Evolutionary conservation across 2,113 vertebrate species (phyloP).

Genomic region (Pholis gunnellus): DNA sequence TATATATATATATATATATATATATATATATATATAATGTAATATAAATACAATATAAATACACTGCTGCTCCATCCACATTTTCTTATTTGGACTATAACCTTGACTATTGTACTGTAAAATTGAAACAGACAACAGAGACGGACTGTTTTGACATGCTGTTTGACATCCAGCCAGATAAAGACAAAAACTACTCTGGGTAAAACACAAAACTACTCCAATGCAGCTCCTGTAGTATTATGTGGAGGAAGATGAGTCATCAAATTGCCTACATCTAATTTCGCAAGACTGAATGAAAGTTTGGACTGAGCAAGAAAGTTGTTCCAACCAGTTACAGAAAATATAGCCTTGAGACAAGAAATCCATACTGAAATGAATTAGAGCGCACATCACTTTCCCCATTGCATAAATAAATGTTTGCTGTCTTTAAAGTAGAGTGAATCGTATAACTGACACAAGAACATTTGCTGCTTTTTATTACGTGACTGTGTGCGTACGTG

Average conservation of each 20-base stretch:
- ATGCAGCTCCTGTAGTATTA: not conserved
- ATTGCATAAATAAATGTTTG: not conserved
- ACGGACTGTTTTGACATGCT: not conserved
- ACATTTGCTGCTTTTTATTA: not conserved
- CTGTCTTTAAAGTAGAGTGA: not conserved
- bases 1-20: too few relatives aligned
- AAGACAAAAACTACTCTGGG: not conserved
- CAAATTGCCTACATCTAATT: not conserved
- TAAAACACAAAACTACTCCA: not conserved
- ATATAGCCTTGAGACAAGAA: not conserved
- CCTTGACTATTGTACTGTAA: not conserved
- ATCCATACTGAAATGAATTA: not conserved
- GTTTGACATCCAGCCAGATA: not conserved
- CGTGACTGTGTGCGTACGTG: not conserved
- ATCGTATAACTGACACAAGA: not conserved
- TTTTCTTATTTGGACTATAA: not conserved
- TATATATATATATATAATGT: not conserved
- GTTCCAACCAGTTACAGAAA: not conserved
- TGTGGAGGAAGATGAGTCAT: not conserved
- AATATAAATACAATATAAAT: not conserved
- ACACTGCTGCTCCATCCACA: not conserved
- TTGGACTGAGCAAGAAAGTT: not conserved
- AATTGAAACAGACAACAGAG: not conserved
- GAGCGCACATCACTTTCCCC: not conserved
- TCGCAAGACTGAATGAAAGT: not conserved